Evolutionary conservation across 1,140 invertebrate species (phyloP), one percentile per base, ranked within the genome.

Genomic region (Drosophila nebulosa): DNA sequence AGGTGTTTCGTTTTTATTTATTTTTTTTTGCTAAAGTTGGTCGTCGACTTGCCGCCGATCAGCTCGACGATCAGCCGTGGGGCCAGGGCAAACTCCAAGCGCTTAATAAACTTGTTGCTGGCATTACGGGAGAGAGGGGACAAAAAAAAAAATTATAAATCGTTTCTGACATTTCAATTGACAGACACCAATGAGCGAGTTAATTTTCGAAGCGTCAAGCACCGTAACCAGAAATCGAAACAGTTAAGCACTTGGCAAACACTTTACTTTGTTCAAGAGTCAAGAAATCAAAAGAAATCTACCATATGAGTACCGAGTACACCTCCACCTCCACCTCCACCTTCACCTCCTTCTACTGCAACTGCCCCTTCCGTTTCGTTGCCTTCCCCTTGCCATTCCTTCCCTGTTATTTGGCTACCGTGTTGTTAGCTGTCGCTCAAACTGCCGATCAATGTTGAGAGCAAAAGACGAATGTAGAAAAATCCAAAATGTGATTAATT

Each of bases 131-230:
- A 26, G 51, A 24, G 16, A n/a, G 59, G 69, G 63, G 72, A 81
- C 74, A 66, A 61, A 83, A 42, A 39, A 39, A 14, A 36, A 39
- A 89, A 89, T 88, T 88, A 88, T 88, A 89, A 88, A 88, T 88
- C 84, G 84, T 89, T 88, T 89, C 84, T 89, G 84, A 88, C 84
- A 88, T 88, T 89, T 88, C 84, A 89, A 88, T 88, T 88, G 84
- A 88, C 84, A 88, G 84, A 83, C 84, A 79, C 79, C 84, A 88
- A 88, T 88, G 79, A 89, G 84, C 84, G 84, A 89, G 84, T 88
- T 88, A 88, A 88, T 88, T 88, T 88, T 79, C 84, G 79, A 88
- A 59, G 32, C 59, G 50, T 36, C 56, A 64, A 76, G 64, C 59
- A 62, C 24, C 52, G 56, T 46, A 52, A 21, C 57, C 42, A 52